phyloP scores from a whole-genome alignment of 2,797 vertebrate species.

The Paguma larvata region DNA sequence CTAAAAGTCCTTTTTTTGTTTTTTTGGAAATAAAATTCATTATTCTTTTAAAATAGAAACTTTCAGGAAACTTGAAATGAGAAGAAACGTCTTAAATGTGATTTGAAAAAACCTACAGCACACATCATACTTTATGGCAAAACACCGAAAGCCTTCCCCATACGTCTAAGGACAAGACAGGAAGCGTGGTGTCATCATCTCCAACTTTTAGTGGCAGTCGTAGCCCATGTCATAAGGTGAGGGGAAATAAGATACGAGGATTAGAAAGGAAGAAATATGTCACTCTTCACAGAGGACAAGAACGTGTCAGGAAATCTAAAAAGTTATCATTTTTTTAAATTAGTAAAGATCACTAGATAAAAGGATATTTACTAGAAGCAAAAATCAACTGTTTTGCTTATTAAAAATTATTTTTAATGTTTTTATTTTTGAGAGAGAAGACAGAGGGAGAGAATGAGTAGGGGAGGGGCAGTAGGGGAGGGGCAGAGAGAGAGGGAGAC shows the following conservation, averaged over 20 bases:
- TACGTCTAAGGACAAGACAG: not conserved
- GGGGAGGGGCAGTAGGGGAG: too few species aligned
- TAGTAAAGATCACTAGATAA: not conserved
- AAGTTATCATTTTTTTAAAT: not conserved
- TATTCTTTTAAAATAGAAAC: not conserved
- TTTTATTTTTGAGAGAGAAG: too few species aligned
- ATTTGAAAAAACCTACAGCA: slow-evolving; percentile 1
- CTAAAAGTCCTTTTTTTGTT: not conserved
- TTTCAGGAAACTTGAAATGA: slow-evolving; percentile 3
- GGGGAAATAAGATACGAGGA: not conserved
- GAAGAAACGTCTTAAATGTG: not conserved
- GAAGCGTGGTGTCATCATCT: not conserved
- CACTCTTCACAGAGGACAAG: not conserved
- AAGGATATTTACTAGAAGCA: slow-evolving; percentile 18
- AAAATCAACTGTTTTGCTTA: not conserved
- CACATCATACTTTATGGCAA: not conserved
- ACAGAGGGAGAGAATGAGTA: too few species aligned
- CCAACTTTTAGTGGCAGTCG: not conserved
- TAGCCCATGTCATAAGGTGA: not conserved
- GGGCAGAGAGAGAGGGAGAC: too few species aligned
- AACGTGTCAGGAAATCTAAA: not conserved
- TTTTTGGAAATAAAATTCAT: not conserved
- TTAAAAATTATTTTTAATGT: too few species aligned
- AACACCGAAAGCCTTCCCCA: not conserved
- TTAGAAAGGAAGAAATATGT: not conserved